phyloP scores from a whole-genome alignment of 37 sponge, comb jelly and placozoan species.

The Eunapius fragilis region DNA sequence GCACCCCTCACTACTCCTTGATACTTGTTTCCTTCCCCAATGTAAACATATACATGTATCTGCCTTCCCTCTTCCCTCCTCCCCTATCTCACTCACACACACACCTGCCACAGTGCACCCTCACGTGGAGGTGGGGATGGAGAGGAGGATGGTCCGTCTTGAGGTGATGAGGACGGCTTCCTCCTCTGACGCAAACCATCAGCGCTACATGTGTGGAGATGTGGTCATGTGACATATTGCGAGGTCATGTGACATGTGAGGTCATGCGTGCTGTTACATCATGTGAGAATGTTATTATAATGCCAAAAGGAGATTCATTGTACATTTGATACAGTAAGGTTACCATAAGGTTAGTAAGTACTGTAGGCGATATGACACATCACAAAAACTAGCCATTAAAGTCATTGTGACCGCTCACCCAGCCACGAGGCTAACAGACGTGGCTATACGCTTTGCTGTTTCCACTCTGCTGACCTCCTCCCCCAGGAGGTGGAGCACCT shows the following conservation, averaged over 20 bases:
- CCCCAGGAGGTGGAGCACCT: conserved; percentile 54
- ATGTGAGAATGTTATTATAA: too few relatives aligned
- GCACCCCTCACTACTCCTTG: background rate
- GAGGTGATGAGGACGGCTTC: too few relatives aligned
- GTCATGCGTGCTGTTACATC: too few relatives aligned
- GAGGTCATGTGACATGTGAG: too few relatives aligned
- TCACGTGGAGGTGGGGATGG: background rate
- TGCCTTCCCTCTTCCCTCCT: background rate
- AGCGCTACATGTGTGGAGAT: background rate
- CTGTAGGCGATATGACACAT: too few relatives aligned
- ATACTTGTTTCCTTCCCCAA: background rate
- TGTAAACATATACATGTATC: too few relatives aligned
- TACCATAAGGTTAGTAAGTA: too few relatives aligned
- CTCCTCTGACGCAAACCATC: conserved; percentile 7
- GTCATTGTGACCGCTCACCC: conserved; percentile 13
- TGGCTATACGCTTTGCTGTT: background rate
- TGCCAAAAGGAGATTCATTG: too few relatives aligned
- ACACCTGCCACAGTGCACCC: background rate
- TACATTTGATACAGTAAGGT: too few relatives aligned
- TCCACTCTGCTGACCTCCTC: conserved; percentile 20
- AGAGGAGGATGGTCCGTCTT: too few relatives aligned
- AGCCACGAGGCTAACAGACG: background rate
- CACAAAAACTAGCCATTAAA: too few relatives aligned
- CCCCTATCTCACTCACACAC: conserved; percentile 5
- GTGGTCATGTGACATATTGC: too few relatives aligned